A percentile compares a stretch with the other conserved stretches of the same genome.
Evolutionary conservation across 2,888 invertebrate genomes (phyloP).

Genomic region (Hypercompe scribonia): DNA sequence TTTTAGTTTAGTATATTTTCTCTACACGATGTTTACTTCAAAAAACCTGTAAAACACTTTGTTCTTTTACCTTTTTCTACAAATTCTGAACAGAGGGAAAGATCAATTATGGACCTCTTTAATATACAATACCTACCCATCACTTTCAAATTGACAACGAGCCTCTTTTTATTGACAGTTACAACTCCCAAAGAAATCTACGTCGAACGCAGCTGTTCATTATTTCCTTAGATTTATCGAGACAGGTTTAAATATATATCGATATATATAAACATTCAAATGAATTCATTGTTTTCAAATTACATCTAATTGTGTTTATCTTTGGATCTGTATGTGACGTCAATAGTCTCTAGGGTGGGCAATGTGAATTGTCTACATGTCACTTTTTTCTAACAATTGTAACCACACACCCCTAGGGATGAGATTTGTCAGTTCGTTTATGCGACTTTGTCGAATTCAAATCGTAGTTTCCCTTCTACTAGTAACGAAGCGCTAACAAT

Average conservation of each 20-base stretch:
- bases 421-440: conserved; percentile 82
- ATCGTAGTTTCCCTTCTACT: conserved; percentile 78
- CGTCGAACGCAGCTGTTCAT: conserved; percentile 3
- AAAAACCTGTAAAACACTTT: too few species aligned
- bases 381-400: conserved; percentile 65
- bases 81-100: background rate
- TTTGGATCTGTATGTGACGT: conserved; percentile 33
- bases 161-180: background rate
- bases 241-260: too few species aligned
- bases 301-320: conserved; percentile 35
- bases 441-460: conserved; percentile 78
- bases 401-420: conserved; percentile 72
- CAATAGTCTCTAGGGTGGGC: conserved; percentile 47
- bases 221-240: background rate
- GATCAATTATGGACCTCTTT: background rate
- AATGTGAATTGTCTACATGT: conserved; percentile 59
- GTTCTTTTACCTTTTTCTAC: background rate
- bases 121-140: background rate
- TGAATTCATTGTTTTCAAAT: conserved; percentile 2
- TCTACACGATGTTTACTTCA: background rate
- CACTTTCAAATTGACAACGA: background rate
- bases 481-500: conserved; percentile 82
- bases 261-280: conserved; percentile 3
- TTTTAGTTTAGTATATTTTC: background rate
- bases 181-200: conserved; percentile 6